Percentiles rank a stretch among this genome's conserved stretches.
Conservation (phyloP, 2,113 vertebrate species). For the Podilymbus podiceps region DNA sequence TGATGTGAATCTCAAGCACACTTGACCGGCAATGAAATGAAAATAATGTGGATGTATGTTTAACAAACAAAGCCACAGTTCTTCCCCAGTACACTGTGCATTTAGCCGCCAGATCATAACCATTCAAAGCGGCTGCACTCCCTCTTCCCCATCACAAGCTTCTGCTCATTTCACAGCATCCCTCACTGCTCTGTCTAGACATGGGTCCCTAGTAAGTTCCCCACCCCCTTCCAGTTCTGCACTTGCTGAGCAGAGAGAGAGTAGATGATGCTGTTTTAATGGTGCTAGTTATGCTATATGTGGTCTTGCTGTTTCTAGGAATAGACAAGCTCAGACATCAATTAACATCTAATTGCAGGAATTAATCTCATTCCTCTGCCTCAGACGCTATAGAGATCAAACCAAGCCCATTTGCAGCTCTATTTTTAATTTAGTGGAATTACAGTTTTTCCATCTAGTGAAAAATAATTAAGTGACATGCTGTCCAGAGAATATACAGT, state of each 20-base stretch:
- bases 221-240: background rate
- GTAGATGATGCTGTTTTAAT: slow-evolving; percentile 49
- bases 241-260: slow-evolving; percentile 15
- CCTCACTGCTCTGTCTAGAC: background rate
- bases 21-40: background rate
- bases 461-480: slow-evolving; percentile 56
- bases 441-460: slow-evolving; percentile 27
- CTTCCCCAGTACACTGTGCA: background rate
- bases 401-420: slow-evolving; percentile 40
- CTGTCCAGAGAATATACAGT: slow-evolving; percentile 24
- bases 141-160: background rate
- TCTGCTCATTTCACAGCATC: background rate
- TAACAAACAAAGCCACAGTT: slow-evolving; percentile 18
- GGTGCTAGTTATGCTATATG: slow-evolving; percentile 46
- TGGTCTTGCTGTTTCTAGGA: slow-evolving; percentile 60
- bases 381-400: slow-evolving; percentile 60
- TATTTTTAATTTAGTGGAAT: slow-evolving; percentile 65
- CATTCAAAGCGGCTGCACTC: background rate
- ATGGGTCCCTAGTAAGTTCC: background rate
- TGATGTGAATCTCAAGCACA: slow-evolving; percentile 21
- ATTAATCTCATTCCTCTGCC: slow-evolving; percentile 68
- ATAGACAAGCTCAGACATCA: slow-evolving; percentile 68
- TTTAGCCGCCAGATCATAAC: background rate
- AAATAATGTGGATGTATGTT: background rate
- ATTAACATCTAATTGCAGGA: slow-evolving; percentile 68